Evolutionary conservation across 1,140 invertebrate genomes (phyloP).

Genomic region (Drosophila kurseongensis): DNA sequence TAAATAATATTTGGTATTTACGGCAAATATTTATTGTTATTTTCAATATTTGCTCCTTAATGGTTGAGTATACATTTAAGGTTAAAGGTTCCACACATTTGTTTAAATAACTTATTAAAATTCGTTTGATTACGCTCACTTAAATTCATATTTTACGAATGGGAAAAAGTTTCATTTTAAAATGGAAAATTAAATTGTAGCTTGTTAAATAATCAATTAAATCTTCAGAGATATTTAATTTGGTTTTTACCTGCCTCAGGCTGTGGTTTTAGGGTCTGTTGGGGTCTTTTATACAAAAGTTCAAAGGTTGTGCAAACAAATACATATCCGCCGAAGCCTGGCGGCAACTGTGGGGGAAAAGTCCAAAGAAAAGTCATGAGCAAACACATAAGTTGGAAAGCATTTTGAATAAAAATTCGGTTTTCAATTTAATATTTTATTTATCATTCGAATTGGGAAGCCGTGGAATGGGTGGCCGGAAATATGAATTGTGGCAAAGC

Average conservation of each 20-base stretch:
- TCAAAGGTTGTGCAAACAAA: constrained; percentile 58
- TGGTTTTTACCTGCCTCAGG: constrained; percentile 38
- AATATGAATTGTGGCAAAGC: constrained; percentile 45
- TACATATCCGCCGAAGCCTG: constrained; percentile 10
- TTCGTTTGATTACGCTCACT: constrained; percentile 3
- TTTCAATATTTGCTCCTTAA: neutral
- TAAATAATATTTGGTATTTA: neutral
- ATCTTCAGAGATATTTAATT: constrained; percentile 49
- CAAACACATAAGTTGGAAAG: constrained; percentile 43
- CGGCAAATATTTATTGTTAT: neutral
- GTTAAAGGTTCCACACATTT: neutral
- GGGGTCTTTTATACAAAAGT: constrained; percentile 23
- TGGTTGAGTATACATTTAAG: neutral
- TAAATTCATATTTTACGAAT: constrained; percentile 3
- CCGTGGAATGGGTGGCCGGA: constrained; percentile 36
- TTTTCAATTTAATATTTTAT: constrained; percentile 63
- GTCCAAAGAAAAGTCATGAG: constrained; percentile 45
- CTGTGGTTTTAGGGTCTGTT: constrained; percentile 65
- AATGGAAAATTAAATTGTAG: constrained; percentile 20
- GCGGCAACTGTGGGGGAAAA: neutral
- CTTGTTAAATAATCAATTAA: constrained; percentile 35
- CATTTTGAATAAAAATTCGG: constrained; percentile 51
- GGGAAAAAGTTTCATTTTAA: neutral
- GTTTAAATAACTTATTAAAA: neutral
- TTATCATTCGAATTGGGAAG: constrained; percentile 31